Conservation (phyloP, 1,140 invertebrate species). For the Paramacrobiotus metropolitanus region DNA sequence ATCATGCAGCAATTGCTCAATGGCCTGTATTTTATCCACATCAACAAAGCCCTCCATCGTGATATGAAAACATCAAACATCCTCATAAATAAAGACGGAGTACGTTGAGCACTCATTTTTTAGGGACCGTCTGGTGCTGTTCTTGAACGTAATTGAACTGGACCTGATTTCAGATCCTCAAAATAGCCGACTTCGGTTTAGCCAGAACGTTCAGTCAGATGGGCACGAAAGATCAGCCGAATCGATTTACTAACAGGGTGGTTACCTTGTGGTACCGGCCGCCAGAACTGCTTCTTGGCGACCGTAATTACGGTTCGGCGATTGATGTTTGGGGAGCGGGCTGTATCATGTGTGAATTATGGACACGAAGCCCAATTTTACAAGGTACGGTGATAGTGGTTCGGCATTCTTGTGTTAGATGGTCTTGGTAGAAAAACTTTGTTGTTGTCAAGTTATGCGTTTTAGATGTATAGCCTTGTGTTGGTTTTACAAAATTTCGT, state of each 20-base stretch:
- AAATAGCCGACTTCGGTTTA: slow-evolving; percentile 75
- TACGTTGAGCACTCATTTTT: neutral
- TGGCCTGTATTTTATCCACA: slow-evolving; percentile 89
- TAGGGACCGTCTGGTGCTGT: neutral
- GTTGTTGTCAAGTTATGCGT: too few relatives aligned
- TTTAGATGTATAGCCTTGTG: too few relatives aligned
- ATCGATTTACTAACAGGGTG: slow-evolving; percentile 71
- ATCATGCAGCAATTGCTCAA: slow-evolving; percentile 83
- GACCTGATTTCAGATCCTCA: slow-evolving; percentile 26
- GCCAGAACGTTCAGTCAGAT: slow-evolving; percentile 74
- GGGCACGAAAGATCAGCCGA: slow-evolving; percentile 21
- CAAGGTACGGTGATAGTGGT: too few relatives aligned
- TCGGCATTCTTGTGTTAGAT: too few relatives aligned
- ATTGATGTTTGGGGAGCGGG: slow-evolving; percentile 97
- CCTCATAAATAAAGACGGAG: neutral
- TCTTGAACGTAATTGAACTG: neutral
- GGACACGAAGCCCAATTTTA: slow-evolving; percentile 58
- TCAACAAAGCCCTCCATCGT: slow-evolving; percentile 44
- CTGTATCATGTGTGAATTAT: slow-evolving; percentile 99
- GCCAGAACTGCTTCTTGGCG: slow-evolving; percentile 63
- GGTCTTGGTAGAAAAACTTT: too few relatives aligned
- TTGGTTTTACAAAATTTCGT: neutral
- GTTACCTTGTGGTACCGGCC: slow-evolving; percentile 95
- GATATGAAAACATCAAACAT: neutral
- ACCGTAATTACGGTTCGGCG: slow-evolving; percentile 79